Conservation (phyloP, 2,113 vertebrate genomes). For the Eurystomus gularis region DNA sequence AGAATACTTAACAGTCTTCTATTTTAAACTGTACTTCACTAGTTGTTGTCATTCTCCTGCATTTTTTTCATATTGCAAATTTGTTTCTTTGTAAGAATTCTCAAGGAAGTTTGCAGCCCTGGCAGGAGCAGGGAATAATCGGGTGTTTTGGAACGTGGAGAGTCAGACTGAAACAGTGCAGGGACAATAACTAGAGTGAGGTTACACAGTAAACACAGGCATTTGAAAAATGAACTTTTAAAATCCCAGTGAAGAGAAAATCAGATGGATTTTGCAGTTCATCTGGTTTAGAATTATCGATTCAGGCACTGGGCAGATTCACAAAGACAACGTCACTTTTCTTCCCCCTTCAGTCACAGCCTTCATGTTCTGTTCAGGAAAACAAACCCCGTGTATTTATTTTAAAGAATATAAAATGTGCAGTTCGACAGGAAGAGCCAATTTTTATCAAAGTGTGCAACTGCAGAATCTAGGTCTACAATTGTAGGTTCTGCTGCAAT, state of each 20-base stretch:
- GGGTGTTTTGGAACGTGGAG: neutral
- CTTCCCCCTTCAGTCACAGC: neutral
- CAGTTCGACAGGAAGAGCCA: neutral
- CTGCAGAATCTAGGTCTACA: neutral
- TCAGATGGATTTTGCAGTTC: neutral
- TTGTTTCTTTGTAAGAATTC: neutral
- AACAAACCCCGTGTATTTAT: neutral
- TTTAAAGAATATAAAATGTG: neutral
- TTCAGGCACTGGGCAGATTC: neutral
- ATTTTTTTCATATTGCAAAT: neutral
- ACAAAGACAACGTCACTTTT: neutral
- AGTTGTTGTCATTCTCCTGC: neutral
- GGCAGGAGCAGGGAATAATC: neutral
- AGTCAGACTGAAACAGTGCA: neutral
- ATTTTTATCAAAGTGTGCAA: neutral
- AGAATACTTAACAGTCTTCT: neutral
- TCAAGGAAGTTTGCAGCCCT: neutral
- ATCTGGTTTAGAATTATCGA: neutral
- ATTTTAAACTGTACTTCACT: neutral
- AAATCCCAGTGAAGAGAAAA: neutral
- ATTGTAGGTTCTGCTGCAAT: neutral
- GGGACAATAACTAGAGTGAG: neutral
- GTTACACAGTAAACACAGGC: neutral
- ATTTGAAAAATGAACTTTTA: neutral
- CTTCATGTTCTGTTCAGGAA: neutral